Evolutionary conservation across 2,888 invertebrate species (phyloP), one percentile per base, ranked within the genome.

Genomic region (Polyommatus iphigenia): DNA sequence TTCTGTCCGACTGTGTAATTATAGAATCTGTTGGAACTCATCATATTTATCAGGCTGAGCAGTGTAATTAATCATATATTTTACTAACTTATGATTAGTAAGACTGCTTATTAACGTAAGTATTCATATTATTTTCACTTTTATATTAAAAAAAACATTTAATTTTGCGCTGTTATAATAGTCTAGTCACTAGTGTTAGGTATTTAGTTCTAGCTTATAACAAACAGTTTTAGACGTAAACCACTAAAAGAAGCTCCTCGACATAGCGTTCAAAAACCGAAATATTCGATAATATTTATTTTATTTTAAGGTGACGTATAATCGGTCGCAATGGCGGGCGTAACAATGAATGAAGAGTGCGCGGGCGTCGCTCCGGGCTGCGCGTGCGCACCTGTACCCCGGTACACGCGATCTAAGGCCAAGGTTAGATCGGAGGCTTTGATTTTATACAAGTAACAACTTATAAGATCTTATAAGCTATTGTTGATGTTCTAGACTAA

Each of bases 281-380:
- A 62, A 62, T 24, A 20, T 62, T 24, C 24, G 24, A 24, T 75
- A n/a, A 50, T 24, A 75, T 75, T 50, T 75, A 75, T 46, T 46
- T 50, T 10, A 75, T 46, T 46, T 50, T 10, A 75, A 75, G 24
- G 15, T 18, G 57, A 32, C n/a, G 15, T 62, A 59, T 46, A 59
- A 76, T 57, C 29, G 54, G 24, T 77, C 10, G 59, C 59, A 50
- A 36, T 59, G 46, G 46, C 75, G 75, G 75, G 24, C 75, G 87
- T 85, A 90, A 90, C 90, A 93, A 92, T 93, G 93, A 93, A 93
- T 93, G 93, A 88, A 91, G 89, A 83, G 84, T 83, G 87, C 88
- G 87, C 88, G 89, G 90, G 87, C 91, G 89, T 87, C 90, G 92
- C 91, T 87, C 88, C 86, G 84, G 88, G 90, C 88, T 80, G 84